A percentile compares a stretch with the other conserved stretches of the same genome.
These are phyloP conservation scores for Botia kubotai DNA, from an alignment of 2,797 vertebrate species.

Conservation along the genomic window DNA sequence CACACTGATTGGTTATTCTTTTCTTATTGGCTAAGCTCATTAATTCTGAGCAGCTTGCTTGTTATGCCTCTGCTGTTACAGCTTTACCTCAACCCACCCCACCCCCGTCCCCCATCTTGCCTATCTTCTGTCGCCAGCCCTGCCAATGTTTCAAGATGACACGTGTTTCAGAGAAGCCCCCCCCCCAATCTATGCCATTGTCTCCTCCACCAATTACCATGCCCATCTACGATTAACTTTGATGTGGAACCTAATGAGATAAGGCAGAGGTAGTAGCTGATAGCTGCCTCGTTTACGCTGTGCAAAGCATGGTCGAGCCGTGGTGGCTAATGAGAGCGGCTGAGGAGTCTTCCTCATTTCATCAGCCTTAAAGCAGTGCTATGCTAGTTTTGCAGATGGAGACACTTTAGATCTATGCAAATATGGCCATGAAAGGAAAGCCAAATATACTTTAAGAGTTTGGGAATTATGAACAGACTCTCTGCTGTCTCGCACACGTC, in stretches of 20 bases:
- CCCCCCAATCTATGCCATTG: slow-evolving; percentile 93
- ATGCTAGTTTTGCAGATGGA: slow-evolving; percentile 82
- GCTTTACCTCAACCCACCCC: slow-evolving; percentile 73
- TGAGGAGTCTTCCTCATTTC: slow-evolving; percentile 84
- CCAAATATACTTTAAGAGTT: slow-evolving; percentile 66
- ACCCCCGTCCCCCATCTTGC: slow-evolving; percentile 66
- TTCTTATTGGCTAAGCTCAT: slow-evolving; percentile 99
- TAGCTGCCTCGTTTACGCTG: slow-evolving; percentile 95
- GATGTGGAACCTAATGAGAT: slow-evolving; percentile 99
- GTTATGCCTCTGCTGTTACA: slow-evolving; percentile 99
- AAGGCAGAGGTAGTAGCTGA: slow-evolving; percentile 95
- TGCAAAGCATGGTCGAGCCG: slow-evolving; percentile 89
- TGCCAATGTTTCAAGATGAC: slow-evolving; percentile 98
- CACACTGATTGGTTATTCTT: slow-evolving; percentile 99
- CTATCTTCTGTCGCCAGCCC: slow-evolving; percentile 97
- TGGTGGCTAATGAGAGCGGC: slow-evolving; percentile 96
- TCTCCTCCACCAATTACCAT: slow-evolving; percentile 99
- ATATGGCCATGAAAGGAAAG: slow-evolving; percentile 63
- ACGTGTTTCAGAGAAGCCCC: slow-evolving; percentile 63
- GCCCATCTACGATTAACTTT: slow-evolving; percentile 99
- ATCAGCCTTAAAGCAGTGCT: slow-evolving; percentile 83
- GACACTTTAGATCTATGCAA: slow-evolving; percentile 90
- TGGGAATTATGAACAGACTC: slow-evolving; percentile 57
- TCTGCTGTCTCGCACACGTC: slow-evolving; percentile 55
- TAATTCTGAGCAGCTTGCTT: slow-evolving; percentile 99